Evolutionary conservation across 37 sponge, comb jelly and placozoan genomes (phyloP).

Genomic region (Halichondria panicea): DNA sequence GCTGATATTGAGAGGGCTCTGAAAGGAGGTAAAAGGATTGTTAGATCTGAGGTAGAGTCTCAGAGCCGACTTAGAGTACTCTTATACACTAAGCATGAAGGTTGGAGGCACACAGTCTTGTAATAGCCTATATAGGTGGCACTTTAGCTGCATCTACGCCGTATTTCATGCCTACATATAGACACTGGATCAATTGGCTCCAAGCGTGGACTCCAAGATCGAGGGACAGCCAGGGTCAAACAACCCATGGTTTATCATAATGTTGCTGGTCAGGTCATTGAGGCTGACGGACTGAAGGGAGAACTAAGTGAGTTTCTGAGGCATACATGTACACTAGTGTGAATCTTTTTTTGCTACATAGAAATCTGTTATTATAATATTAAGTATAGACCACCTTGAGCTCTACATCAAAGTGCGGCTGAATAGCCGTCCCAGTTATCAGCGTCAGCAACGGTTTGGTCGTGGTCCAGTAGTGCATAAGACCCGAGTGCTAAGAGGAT

Average conservation of each 20-base stretch:
- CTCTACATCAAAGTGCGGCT: constrained; percentile 58
- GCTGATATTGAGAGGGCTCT: constrained; percentile 34
- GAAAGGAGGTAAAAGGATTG: background rate
- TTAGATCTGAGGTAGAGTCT: background rate
- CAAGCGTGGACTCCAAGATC: no score
- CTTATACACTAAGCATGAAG: no score
- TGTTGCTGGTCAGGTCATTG: constrained; percentile 42
- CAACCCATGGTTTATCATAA: constrained; percentile 13
- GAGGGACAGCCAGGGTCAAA: background rate
- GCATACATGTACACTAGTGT: background rate
- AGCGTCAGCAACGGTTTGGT: constrained; percentile 47
- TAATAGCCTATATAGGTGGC: no score
- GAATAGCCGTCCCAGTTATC: constrained; percentile 49
- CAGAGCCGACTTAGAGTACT: no score
- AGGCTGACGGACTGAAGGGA: constrained; percentile 69
- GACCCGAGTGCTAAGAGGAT: constrained; percentile 39
- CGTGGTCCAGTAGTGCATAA: constrained; percentile 58
- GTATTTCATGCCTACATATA: no score
- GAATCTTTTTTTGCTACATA: background rate
- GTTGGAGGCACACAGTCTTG: no score
- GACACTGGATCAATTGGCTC: no score
- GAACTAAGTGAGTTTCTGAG: constrained; percentile 27
- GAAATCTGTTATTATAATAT: background rate
- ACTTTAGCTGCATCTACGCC: no score
- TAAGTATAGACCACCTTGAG: constrained; percentile 41